Evolutionary conservation across 2,113 vertebrate species (phyloP), one percentile per base, ranked within the genome.

Genomic region (Saimiri boliviensis): DNA sequence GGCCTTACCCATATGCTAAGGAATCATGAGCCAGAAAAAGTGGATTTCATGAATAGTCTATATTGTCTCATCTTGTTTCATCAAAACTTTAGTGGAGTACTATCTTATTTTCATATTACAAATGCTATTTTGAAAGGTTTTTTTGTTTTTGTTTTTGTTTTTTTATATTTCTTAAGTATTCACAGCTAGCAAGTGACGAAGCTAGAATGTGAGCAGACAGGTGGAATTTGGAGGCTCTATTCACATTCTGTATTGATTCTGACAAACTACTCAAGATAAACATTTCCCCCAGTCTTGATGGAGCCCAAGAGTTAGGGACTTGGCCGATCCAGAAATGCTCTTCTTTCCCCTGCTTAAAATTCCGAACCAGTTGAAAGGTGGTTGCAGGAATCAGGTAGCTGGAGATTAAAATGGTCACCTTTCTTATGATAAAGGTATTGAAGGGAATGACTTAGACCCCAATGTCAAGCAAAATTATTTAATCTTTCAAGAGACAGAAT

Each of bases 371-470:
- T 27, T 84, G 56, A 70, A n/a, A 92, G 4, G 20, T 45, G 19
- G 66, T 25, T 88, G 12, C 49, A 60, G 63, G n/a, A 94, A 89
- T 93, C 21, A 16, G 11, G n/a, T 56, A 95, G 45, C 32, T 42
- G 13, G 42, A 81, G 27, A 93, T 89, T 94, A 27, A 98, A 93
- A 70, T 89, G 19, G 19, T 83, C 80, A 76, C 40, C 27, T 54
- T 86, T 89, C 70, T 76, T 3, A 9, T 45, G 23, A 66, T 49
- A 70, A 86, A 95, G 83, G 56, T 89, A 13, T 32, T 93, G 58
- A 76, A 56, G 76, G 81, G 71, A 73, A 73, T 82, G 49, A 10
- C 32, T 56, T 71, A 73, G 16, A 23, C 32, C 35, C 4, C 42
- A 49, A 49, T 71, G 32, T 45, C 30, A 45, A 71, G 23, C 25